Conservation (phyloP, 2,113 vertebrate species). For the Cathartes aura region DNA sequence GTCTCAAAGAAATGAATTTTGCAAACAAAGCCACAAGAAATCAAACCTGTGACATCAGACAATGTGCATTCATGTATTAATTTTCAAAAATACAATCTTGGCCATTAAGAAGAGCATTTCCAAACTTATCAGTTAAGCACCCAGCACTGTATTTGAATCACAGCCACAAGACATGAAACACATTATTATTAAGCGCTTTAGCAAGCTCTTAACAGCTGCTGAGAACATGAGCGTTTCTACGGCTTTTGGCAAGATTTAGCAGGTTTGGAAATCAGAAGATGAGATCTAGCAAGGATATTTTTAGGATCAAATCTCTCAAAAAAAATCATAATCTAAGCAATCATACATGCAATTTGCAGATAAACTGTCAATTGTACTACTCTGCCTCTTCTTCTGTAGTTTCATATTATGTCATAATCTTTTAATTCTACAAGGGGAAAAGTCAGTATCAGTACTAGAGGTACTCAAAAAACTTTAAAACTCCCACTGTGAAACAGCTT, state of each 20-base stretch:
- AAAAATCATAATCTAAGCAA: neutral
- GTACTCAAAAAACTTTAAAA: neutral
- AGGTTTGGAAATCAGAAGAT: neutral
- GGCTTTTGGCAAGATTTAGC: neutral
- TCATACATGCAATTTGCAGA: neutral
- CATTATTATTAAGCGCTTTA: neutral
- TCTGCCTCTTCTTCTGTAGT: neutral
- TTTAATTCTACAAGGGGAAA: neutral
- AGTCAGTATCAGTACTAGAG: neutral
- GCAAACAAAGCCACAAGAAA: neutral
- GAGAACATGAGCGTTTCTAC: neutral
- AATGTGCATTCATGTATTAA: neutral
- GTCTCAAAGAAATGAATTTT: neutral
- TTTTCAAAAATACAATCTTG: neutral
- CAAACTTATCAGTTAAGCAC: neutral
- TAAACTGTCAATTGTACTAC: neutral
- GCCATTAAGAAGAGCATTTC: neutral
- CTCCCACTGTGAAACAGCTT: neutral
- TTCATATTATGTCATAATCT: neutral
- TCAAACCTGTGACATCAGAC: neutral
- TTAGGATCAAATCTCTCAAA: neutral
- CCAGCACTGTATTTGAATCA: neutral
- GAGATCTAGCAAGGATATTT: neutral
- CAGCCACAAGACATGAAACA: neutral
- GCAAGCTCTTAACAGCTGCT: neutral